These are phyloP conservation scores for Acyrthosiphon pisum DNA, from an alignment of 1,140 invertebrate genomes.

Conservation along the genomic window DNA sequence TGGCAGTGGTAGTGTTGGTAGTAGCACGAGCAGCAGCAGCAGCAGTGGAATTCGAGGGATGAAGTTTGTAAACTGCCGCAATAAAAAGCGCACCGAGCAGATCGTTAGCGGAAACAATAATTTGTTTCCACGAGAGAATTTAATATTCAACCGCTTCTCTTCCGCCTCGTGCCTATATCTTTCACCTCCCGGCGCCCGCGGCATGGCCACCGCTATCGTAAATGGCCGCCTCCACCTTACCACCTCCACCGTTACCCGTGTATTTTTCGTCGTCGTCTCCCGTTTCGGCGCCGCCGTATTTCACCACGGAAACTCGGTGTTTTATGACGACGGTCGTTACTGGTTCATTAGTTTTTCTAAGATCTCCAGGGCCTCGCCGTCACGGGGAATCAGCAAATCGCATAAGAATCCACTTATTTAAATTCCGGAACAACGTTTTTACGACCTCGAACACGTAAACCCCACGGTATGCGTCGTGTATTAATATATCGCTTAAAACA, in stretches of 20 bases:
- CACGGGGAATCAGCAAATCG: slow-evolving; percentile 2
- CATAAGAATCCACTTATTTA: slow-evolving; percentile 3
- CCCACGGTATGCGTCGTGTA: neutral
- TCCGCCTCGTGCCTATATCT: neutral
- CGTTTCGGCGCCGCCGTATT: neutral
- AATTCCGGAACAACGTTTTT: slow-evolving; percentile 26
- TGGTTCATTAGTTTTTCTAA: slow-evolving; percentile 53
- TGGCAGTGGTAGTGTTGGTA: too few relatives aligned
- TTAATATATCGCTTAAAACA: slow-evolving; percentile 35
- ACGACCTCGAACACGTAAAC: slow-evolving; percentile 9
- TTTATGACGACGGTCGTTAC: slow-evolving; percentile 45
- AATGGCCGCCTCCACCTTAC: neutral
- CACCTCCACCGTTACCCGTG: neutral
- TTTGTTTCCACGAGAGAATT: slow-evolving; percentile 55
- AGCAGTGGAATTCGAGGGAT: slow-evolving; percentile 1
- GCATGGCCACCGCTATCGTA: neutral
- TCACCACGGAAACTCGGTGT: neutral
- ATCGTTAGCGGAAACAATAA: slow-evolving; percentile 56
- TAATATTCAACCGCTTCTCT: slow-evolving; percentile 42
- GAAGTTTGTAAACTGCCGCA: slow-evolving; percentile 45
- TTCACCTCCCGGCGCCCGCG: neutral
- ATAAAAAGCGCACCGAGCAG: slow-evolving; percentile 46
- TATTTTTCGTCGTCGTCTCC: slow-evolving; percentile 13
- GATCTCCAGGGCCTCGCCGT: neutral
- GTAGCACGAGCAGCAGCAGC: too few relatives aligned